These are phyloP conservation scores for Eulemur macaco DNA, from an alignment of 2,113 vertebrate species.

Conservation along the genomic window DNA sequence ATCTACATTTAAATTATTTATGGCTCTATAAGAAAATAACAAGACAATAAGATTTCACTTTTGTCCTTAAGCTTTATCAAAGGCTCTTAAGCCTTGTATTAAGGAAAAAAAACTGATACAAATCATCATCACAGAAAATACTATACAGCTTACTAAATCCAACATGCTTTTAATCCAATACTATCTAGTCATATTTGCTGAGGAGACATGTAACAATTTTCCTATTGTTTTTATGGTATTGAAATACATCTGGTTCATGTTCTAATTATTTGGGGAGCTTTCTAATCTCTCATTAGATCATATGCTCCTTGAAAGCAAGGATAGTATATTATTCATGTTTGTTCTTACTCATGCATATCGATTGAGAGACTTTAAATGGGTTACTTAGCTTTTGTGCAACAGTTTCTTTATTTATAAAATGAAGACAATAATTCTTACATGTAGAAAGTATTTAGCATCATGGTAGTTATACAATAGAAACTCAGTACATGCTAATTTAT, in stretches of 20 bases:
- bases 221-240: not conserved
- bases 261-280: not conserved
- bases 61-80: not conserved
- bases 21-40: not conserved
- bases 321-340: not conserved
- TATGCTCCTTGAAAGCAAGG: not conserved
- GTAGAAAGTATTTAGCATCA: not conserved
- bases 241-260: not conserved
- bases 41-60: not conserved
- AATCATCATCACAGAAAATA: not conserved
- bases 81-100: not conserved
- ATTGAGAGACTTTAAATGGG: not conserved
- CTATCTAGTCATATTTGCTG: not conserved
- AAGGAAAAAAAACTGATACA: not conserved
- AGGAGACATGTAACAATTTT: not conserved
- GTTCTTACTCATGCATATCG: not conserved
- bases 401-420: not conserved
- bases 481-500: not conserved
- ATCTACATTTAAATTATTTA: slow-evolving; percentile 7
- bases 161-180: not conserved
- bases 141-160: not conserved
- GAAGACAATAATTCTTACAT: not conserved
- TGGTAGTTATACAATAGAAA: not conserved
- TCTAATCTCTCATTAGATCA: not conserved
- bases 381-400: not conserved